A percentile compares a stretch with the other conserved stretches of the same genome.
Conservation (phyloP, 53 echinoderm and acorn worm genomes). For the Stichopus horrens region DNA sequence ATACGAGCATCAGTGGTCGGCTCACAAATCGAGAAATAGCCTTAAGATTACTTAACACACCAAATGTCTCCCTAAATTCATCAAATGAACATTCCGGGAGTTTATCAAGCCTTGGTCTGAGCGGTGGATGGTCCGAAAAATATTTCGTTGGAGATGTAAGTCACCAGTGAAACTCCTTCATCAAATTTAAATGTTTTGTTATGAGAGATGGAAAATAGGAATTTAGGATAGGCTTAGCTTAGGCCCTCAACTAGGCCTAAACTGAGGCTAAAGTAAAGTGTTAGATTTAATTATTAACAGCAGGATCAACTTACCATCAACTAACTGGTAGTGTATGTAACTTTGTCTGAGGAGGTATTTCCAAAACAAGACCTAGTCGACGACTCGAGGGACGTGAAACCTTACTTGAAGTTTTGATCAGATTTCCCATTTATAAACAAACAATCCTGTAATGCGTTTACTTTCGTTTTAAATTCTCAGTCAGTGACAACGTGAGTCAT, state of each 20-base stretch:
- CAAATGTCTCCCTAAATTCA: constrained; percentile 33
- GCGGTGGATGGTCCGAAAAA: constrained; percentile 82
- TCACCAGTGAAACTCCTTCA: background rate
- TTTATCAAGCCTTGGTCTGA: constrained; percentile 60
- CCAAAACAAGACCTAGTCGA: too few relatives aligned
- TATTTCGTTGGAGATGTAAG: constrained; percentile 71
- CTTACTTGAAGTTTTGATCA: too few relatives aligned
- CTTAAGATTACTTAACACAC: constrained; percentile 32
- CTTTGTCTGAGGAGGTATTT: too few relatives aligned
- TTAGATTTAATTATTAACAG: background rate
- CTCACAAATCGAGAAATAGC: constrained; percentile 36
- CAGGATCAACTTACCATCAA: too few relatives aligned
- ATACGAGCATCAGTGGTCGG: constrained; percentile 8
- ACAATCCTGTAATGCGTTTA: too few relatives aligned
- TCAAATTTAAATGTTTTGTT: background rate
- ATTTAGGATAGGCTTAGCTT: too few relatives aligned
- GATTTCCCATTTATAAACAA: too few relatives aligned
- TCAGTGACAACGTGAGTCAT: too few relatives aligned
- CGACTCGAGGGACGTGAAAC: too few relatives aligned
- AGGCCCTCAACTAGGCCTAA: background rate
- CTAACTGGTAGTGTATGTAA: too few relatives aligned
- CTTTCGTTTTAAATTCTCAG: too few relatives aligned
- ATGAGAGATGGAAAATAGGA: background rate
- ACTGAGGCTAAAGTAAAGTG: background rate
- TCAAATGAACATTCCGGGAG: constrained; percentile 45